Evolutionary conservation across 2,113 vertebrate genomes (phyloP).

Genomic region (Macrotis lagotis): DNA sequence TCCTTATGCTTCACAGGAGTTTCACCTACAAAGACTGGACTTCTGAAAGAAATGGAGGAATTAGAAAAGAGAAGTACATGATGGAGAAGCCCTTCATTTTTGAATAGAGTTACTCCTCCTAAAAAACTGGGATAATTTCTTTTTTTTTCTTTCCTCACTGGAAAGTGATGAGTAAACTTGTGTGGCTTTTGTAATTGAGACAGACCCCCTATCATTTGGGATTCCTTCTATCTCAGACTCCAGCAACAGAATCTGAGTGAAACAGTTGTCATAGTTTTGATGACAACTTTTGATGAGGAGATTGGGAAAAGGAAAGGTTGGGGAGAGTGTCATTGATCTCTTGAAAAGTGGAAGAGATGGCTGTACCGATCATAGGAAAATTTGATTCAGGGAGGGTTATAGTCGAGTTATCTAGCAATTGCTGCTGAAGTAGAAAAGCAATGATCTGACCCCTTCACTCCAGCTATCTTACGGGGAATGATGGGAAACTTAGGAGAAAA

Average conservation of each 20-base stretch:
- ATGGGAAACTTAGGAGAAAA: neutral
- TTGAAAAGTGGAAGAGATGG: neutral
- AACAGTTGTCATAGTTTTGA: neutral
- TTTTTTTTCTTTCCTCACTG: conserved; percentile 34
- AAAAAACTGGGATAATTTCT: neutral
- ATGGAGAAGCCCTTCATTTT: conserved; percentile 51
- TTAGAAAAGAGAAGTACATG: conserved; percentile 59
- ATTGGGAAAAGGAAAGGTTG: neutral
- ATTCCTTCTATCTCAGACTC: neutral
- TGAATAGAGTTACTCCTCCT: conserved; percentile 41
- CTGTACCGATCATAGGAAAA: neutral
- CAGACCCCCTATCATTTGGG: neutral
- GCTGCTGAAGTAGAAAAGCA: neutral
- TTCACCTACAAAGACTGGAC: conserved; percentile 85
- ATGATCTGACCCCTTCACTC: neutral
- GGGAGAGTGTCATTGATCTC: neutral
- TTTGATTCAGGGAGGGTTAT: neutral
- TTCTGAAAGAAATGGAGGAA: conserved; percentile 60
- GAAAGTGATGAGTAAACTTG: neutral
- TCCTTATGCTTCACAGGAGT: conserved; percentile 78
- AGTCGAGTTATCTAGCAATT: neutral
- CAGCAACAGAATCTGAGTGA: neutral
- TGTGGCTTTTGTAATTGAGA: neutral
- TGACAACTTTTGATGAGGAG: neutral
- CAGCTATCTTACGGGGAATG: neutral